Evolutionary conservation across 2,797 vertebrate species (phyloP).

Genomic region (Liparis tanakae): DNA sequence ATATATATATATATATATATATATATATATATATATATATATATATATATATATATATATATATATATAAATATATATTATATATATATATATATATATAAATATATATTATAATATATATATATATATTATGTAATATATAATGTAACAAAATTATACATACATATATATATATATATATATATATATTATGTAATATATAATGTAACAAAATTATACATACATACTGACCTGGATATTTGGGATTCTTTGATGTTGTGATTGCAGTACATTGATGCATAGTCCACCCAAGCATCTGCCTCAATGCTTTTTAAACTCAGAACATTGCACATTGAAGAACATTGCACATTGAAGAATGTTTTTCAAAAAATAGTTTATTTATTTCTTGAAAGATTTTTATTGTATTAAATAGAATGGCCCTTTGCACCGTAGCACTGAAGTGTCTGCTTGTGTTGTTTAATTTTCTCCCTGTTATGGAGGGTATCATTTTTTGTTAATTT

Average conservation of each 20-base stretch:
- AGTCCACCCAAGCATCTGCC: slow-evolving; percentile 22
- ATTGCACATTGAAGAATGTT: too few species aligned
- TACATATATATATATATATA: slow-evolving; percentile 6
- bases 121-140: too few species aligned
- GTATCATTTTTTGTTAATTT: not conserved
- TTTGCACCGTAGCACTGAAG: not conserved
- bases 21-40: slow-evolving; percentile 3
- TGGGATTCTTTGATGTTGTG: slow-evolving; percentile 50
- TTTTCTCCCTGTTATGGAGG: not conserved
- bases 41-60: not conserved
- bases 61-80: not conserved
- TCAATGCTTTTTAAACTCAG: not conserved
- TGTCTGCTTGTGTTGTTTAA: not conserved
- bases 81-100: slow-evolving; percentile 5
- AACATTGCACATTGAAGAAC: too few species aligned
- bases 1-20: not conserved
- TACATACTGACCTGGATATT: slow-evolving; percentile 35
- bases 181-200: too few species aligned
- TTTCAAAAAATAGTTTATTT: not conserved
- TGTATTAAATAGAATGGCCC: not conserved
- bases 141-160: too few species aligned
- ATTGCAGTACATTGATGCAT: slow-evolving; percentile 19
- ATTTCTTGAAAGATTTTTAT: not conserved
- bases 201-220: too few species aligned
- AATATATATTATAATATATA: not conserved